Base-by-base conservation (phyloP, 2,888 invertebrate species). In the Lottia scabra region DNA sequence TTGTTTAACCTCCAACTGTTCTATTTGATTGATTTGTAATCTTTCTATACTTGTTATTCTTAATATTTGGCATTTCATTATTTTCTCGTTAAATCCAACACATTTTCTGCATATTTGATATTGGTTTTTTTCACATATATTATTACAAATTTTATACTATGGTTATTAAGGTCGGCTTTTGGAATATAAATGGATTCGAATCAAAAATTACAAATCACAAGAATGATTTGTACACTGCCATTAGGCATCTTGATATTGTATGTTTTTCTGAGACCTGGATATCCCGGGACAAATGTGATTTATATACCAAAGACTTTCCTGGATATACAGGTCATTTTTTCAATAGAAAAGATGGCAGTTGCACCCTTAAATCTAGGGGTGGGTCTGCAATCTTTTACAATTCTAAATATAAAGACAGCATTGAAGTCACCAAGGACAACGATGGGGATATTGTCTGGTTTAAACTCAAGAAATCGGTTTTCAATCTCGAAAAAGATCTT, bases 401-500 rank as follows among this genome's bases (percentile, higher is more conserved):
- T 15, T n/a, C 16, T 48, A 19, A 48, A 48, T 19, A n/a, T 10
- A 48, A 48, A 48, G 6, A 48, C 19, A 16, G 48, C 19, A 16
- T 48, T 48, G 19, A 19, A n/a, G 16, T 48, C 16, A 48, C 19
- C 19, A 19, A 48, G 19, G 16, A 16, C 16, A 48, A 48, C 6
- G n/a, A 48, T 19, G 48, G 48, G 16, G 48, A 48, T 13, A 19
- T 48, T 16, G 48, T 48, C 16, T 72, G 69, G 72, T 16, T 72
- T 6, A 56, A 68, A 44, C 27, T 69, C 23, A 68, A 72, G 15
- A 72, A 72, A 62, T n/a, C 30, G 2, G 65, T 64, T 63, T 70
- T 73, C 38, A 15, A 62, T 46, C 27, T 73, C n/a, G 19, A 45
- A 66, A 38, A 63, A 45, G 73, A 73, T 16, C n/a, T 73, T 30